Evolutionary conservation across 2,797 vertebrate genomes (phyloP), one percentile per base, ranked within the genome.

Genomic region (Acanthurus leucopareius): DNA sequence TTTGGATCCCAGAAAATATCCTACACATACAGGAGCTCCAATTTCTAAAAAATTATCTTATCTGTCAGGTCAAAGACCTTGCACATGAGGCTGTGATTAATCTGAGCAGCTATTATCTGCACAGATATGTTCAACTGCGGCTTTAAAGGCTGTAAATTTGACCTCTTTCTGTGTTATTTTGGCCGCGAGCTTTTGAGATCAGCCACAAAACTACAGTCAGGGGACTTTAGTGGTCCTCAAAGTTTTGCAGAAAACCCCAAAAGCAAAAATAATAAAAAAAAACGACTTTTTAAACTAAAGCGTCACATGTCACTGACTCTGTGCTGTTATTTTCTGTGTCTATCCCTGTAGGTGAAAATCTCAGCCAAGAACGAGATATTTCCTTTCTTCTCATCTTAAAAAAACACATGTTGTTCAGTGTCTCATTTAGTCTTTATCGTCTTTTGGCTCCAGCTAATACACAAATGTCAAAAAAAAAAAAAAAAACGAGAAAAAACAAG

Each of bases 361-460:
- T 64, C 75, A 75, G 84, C 82, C 77, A 64, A 88, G 83, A 73
- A 84, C 56, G n/a, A 88, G 74, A 80, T 40, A 69, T 81, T 89
- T 76, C 74, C 60, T 85, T 78, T 80, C 54, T 79, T 87, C 77
- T 86, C 88, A 69, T 75, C 71, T 80, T 71, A 25, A 4, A 25
- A 4, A 83, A 80, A 89, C 73, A 86, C 67, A 77, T 86, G 80
- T 84, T 80, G 60, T 88, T 89, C 89, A 47, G 80, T 61, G 22
- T 75, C 57, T 86, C 88, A 82, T 82, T 91, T 86, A 77, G 66
- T 52, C 81, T 16, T 75, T 82, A 89, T 78, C 68, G 20, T 84
- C 45, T 69, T 80, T 84, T 92, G 93, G 92, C 92, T 77, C 2
- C 1, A 20, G 75, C 88, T 83, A 38, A 74, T 64, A 68, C 81